phyloP scores from a whole-genome alignment of 2,113 vertebrate species.

The Plotosus lineatus region DNA sequence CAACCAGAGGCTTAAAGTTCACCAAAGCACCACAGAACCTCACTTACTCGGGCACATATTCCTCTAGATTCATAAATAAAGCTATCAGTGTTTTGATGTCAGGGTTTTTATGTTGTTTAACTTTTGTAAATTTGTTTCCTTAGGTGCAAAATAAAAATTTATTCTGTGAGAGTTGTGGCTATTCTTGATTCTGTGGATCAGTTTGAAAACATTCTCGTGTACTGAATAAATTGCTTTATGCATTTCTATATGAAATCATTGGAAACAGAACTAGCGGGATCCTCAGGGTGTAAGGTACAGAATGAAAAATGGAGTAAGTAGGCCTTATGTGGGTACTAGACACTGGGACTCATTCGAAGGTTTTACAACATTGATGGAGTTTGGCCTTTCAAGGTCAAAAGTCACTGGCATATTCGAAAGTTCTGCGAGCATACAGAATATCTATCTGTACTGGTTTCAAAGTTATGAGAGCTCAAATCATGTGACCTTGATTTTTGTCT shows the following conservation, averaged over 20 bases:
- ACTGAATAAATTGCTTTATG: neutral
- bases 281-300: no score
- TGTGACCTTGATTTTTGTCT: no score
- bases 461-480: no score
- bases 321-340: no score
- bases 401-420: no score
- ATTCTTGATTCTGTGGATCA: constrained; percentile 23
- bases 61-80: constrained; percentile 41
- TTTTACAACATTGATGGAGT: no score
- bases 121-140: constrained; percentile 57
- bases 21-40: constrained; percentile 52
- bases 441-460: no score
- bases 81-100: constrained; percentile 20
- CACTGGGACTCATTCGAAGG: no score
- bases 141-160: constrained; percentile 60
- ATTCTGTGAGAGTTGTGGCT: constrained; percentile 45
- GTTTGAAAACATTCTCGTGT: neutral
- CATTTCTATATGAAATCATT: neutral
- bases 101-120: constrained; percentile 47
- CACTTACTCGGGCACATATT: constrained; percentile 67
- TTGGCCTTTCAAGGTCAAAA: no score
- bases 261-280: neutral
- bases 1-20: constrained; percentile 12
- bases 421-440: no score
- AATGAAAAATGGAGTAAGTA: no score